A percentile compares a stretch with the other conserved stretches of the same genome.
Conservation (phyloP, 2,888 invertebrate genomes). For the Lycaena phlaeas region DNA sequence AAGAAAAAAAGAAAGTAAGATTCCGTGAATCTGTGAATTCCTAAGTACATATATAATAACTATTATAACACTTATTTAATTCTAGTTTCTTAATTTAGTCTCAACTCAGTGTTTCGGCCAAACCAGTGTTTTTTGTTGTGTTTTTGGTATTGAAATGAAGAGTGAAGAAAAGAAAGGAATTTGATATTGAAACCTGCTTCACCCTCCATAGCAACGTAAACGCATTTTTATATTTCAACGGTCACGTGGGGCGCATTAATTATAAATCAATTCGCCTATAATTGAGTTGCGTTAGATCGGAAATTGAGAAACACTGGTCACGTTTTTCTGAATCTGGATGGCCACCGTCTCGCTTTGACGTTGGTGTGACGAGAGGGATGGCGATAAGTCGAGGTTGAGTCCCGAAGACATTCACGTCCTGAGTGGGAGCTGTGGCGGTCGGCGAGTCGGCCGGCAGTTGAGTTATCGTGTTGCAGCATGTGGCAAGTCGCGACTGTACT, state of each 20-base stretch:
- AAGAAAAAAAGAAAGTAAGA: no score
- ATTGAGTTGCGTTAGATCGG: constrained; percentile 8
- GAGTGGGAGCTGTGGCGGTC: constrained; percentile 48
- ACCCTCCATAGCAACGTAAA: no score
- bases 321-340: constrained; percentile 8
- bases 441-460: constrained; percentile 53
- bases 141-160: no score
- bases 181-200: no score
- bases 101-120: no score
- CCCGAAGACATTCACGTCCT: constrained; percentile 39
- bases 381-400: constrained; percentile 20
- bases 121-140: no score
- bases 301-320: constrained; percentile 13
- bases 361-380: constrained; percentile 16
- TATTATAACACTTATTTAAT: no score
- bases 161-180: no score
- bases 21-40: no score
- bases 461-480: constrained; percentile 48
- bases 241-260: constrained; percentile 7
- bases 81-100: no score
- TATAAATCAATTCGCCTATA: constrained; percentile 6
- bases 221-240: no score
- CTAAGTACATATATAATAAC: no score
- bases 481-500: constrained; percentile 40
- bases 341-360: constrained; percentile 15